Percentiles rank a stretch among this genome's conserved stretches.
Evolutionary conservation across 2,888 invertebrate species (phyloP).

Genomic region (Cryptus viduatorius): DNA sequence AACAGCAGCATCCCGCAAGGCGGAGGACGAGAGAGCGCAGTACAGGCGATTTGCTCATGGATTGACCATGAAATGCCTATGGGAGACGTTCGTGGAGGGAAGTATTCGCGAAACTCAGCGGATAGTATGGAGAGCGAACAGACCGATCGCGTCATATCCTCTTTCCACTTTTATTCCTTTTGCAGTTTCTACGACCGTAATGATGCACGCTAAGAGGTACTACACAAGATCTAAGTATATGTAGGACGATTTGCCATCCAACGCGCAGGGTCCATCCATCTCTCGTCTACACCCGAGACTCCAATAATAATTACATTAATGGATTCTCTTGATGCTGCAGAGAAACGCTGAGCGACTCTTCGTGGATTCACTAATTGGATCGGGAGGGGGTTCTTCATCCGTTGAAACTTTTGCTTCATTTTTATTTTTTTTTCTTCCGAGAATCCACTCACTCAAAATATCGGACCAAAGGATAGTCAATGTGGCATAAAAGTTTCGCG

Average conservation of each 20-base stretch:
- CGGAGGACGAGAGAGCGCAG: background rate
- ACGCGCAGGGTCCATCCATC: constrained; percentile 40
- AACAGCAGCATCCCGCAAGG: background rate
- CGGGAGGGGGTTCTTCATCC: background rate
- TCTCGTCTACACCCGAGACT: constrained; percentile 27
- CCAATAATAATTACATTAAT: constrained; percentile 58
- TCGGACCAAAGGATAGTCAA: constrained; percentile 16
- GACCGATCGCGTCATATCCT: constrained; percentile 47
- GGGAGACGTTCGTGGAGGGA: constrained; percentile 4
- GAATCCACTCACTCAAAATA: constrained; percentile 21
- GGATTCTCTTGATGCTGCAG: constrained; percentile 39
- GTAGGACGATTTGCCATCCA: constrained; percentile 20
- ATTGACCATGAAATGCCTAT: constrained; percentile 45
- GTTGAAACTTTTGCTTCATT: constrained; percentile 30
- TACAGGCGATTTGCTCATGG: constrained; percentile 17
- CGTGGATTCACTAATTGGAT: constrained; percentile 57
- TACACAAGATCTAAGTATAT: constrained; percentile 3
- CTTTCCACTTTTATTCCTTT: constrained; percentile 14
- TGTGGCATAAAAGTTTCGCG: background rate
- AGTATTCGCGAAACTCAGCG: constrained; percentile 32
- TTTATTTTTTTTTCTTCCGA: constrained; percentile 10
- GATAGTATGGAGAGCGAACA: constrained; percentile 22
- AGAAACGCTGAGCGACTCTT: constrained; percentile 28
- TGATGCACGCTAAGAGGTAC: constrained; percentile 11
- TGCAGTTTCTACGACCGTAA: constrained; percentile 17